Percentiles rank a stretch among this genome's conserved stretches.
Conservation (phyloP, 2,888 invertebrate genomes). For the Apodemia zela region DNA sequence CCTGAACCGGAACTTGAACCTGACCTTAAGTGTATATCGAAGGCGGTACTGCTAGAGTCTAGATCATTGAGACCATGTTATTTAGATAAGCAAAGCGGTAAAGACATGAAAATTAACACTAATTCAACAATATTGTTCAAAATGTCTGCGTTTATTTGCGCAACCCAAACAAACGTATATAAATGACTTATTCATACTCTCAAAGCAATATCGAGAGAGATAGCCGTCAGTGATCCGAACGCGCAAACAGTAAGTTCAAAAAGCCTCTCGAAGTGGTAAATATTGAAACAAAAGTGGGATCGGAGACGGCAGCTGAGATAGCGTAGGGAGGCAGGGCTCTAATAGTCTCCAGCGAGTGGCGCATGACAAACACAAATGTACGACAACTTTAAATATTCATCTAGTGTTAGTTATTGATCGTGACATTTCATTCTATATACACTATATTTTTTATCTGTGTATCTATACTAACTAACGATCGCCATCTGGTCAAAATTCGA, state of each 20-base stretch:
- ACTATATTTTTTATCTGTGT: background rate
- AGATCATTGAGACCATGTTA: background rate
- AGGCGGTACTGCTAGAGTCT: background rate
- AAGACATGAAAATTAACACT: constrained; percentile 12
- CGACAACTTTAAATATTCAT: constrained; percentile 70
- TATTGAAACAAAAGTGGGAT: constrained; percentile 79
- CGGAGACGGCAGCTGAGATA: constrained; percentile 56
- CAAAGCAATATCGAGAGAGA: constrained; percentile 71
- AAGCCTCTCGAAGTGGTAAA: constrained; percentile 78
- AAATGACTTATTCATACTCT: constrained; percentile 73
- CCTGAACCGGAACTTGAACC: too few relatives aligned
- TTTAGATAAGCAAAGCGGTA: background rate
- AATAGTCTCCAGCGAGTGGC: constrained; percentile 82
- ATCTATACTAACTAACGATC: too few relatives aligned
- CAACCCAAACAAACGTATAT: constrained; percentile 58
- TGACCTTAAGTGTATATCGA: too few relatives aligned
- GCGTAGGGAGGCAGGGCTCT: constrained; percentile 43
- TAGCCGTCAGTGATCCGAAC: constrained; percentile 78
- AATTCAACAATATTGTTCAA: constrained; percentile 1
- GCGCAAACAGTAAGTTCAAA: constrained; percentile 78
- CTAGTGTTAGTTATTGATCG: constrained; percentile 49
- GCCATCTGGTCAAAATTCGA: too few relatives aligned
- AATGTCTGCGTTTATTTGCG: constrained; percentile 46
- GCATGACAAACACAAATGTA: constrained; percentile 67
- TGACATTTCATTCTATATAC: constrained; percentile 26